Evolutionary conservation across 2,888 invertebrate genomes (phyloP).

Genomic region (Megalurothrips usitatus): DNA sequence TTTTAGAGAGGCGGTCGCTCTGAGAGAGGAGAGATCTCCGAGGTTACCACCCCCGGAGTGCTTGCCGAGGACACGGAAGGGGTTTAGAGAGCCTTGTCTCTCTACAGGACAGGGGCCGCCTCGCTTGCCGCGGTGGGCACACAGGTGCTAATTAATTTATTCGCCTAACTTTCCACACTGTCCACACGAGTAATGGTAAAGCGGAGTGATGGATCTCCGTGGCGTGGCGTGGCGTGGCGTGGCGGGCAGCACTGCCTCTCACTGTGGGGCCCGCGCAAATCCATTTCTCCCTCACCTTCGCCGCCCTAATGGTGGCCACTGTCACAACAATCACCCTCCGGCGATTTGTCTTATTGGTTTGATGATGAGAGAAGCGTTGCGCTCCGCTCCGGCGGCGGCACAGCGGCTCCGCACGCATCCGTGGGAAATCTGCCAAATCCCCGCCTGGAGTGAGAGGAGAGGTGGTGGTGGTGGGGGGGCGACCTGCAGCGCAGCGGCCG

Average conservation of each 20-base stretch:
- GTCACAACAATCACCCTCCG: slow-evolving; percentile 13
- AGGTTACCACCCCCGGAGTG: no score
- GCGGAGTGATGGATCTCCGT: slow-evolving; percentile 1
- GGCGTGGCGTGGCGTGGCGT: background rate
- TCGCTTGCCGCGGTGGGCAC: no score
- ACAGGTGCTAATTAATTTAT: background rate
- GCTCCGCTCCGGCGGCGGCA: no score
- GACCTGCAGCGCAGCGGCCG: background rate
- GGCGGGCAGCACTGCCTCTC: background rate
- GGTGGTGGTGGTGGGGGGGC: no score
- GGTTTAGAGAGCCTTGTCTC: no score
- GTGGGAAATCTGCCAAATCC: slow-evolving; percentile 26
- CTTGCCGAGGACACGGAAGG: no score
- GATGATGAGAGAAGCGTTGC: background rate
- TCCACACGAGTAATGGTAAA: background rate
- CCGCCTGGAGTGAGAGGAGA: background rate
- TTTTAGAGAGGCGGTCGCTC: no score
- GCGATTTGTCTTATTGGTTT: slow-evolving; percentile 21
- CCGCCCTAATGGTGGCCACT: slow-evolving; percentile 2
- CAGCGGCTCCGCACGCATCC: background rate
- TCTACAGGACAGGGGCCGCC: no score
- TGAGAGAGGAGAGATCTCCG: no score
- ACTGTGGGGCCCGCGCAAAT: background rate
- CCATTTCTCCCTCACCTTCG: slow-evolving; percentile 21
- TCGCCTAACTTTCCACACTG: background rate